Conservation (phyloP, 2,113 vertebrate species). For the Notarius lentiginosus region DNA sequence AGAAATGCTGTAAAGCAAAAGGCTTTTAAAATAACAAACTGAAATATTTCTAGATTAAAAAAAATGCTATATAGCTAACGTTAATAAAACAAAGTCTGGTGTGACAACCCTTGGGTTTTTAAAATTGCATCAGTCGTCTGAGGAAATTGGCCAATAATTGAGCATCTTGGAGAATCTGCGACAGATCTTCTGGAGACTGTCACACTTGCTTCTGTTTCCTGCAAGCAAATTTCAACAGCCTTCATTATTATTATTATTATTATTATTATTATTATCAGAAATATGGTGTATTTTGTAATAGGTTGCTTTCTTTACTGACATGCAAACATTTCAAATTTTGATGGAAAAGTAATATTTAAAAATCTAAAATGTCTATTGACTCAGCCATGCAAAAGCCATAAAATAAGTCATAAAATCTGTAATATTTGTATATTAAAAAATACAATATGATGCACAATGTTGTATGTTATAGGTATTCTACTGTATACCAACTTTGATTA, state of each 20-base stretch:
- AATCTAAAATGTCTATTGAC: neutral
- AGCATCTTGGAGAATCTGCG: neutral
- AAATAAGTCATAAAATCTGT: no score
- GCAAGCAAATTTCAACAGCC: neutral
- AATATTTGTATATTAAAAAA: no score
- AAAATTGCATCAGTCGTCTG: neutral
- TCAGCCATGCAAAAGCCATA: neutral
- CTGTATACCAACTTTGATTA: no score
- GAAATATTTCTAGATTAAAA: neutral
- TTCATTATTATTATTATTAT: neutral
- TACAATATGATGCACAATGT: neutral
- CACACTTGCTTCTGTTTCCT: neutral
- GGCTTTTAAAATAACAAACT: no score
- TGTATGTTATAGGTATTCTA: neutral
- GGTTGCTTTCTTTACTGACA: neutral
- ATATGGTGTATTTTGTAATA: neutral
- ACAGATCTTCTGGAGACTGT: neutral
- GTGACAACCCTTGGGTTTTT: neutral
- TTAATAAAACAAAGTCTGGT: neutral
- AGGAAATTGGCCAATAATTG: neutral
- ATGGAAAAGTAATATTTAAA: neutral
- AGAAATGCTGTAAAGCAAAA: no score
- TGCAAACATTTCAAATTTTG: neutral
- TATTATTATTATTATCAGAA: neutral
- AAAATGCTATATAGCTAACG: neutral